Conservation (phyloP, 2,113 vertebrate species). For the Puffinus mauretanicus region DNA sequence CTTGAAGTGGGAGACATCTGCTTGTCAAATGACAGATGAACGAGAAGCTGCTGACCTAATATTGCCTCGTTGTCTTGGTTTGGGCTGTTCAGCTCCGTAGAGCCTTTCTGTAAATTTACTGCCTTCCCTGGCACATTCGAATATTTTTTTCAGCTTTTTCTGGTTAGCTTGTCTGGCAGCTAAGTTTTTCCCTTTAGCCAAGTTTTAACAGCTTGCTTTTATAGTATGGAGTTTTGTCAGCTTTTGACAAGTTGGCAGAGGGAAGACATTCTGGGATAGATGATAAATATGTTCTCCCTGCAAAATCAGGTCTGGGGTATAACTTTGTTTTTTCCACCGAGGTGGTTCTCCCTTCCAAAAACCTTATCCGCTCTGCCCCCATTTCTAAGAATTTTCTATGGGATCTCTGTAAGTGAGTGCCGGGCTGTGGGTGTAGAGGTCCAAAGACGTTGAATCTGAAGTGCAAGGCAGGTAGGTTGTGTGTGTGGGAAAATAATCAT, state of each 20-base stretch:
- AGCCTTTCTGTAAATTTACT: conserved; percentile 1
- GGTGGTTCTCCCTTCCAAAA: not conserved
- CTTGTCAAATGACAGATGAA: not conserved
- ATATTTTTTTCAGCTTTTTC: conserved; percentile 47
- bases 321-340: not conserved
- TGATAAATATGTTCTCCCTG: conserved; percentile 42
- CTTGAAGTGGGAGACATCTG: not conserved
- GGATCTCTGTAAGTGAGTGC: not conserved
- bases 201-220: conserved; percentile 64
- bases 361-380: not conserved
- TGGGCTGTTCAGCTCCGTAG: not conserved
- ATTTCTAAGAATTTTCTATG: not conserved
- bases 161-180: conserved; percentile 69
- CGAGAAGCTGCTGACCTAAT: not conserved
- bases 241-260: conserved; percentile 63
- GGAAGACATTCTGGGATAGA: conserved; percentile 27
- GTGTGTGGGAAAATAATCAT: not conserved
- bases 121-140: not conserved
- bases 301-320: conserved; percentile 2
- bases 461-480: not conserved
- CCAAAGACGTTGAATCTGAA: not conserved
- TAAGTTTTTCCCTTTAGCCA: conserved; percentile 66
- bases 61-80: not conserved
- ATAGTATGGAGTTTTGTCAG: conserved; percentile 63
- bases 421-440: not conserved